phyloP scores from a whole-genome alignment of 2,113 vertebrate species.

The Passerina amoena region DNA sequence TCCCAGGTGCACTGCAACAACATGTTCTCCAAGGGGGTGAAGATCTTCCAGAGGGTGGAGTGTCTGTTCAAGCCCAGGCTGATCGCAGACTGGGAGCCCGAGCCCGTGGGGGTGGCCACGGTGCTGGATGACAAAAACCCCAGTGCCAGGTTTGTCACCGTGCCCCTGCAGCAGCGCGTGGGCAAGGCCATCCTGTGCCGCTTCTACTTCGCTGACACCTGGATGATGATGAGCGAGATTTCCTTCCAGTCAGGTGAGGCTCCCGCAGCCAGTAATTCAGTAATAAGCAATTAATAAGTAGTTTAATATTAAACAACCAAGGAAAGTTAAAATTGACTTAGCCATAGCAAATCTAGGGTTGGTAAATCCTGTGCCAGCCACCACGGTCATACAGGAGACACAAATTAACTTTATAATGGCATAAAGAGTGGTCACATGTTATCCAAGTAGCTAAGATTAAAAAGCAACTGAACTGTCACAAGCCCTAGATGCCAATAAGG shows the following conservation, averaged over 20 bases:
- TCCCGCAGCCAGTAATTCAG: neutral
- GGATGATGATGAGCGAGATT: constrained; percentile 94
- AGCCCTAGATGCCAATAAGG: too few relatives aligned
- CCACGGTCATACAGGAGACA: too few relatives aligned
- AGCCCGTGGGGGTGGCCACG: constrained; percentile 77
- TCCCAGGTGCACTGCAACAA: constrained; percentile 91
- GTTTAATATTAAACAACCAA: too few relatives aligned
- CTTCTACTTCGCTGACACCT: constrained; percentile 86
- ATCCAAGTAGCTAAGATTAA: too few relatives aligned
- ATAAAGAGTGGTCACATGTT: too few relatives aligned
- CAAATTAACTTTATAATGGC: too few relatives aligned
- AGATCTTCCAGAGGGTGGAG: constrained; percentile 87
- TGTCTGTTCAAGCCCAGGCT: constrained; percentile 84
- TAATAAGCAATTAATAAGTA: too few relatives aligned
- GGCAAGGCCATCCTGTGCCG: constrained; percentile 83
- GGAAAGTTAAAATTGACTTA: too few relatives aligned
- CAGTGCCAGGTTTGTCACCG: constrained; percentile 86
- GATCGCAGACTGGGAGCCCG: constrained; percentile 77
- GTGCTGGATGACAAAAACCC: constrained; percentile 90
- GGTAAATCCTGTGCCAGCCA: too few relatives aligned
- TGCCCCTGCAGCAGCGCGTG: constrained; percentile 78
- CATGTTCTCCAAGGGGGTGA: constrained; percentile 88
- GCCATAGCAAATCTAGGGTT: too few relatives aligned
- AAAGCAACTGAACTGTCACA: too few relatives aligned
- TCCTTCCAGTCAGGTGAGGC: constrained; percentile 86